Evolutionary conservation across 2,888 invertebrate genomes (phyloP).

Genomic region (Drosophila siamana): DNA sequence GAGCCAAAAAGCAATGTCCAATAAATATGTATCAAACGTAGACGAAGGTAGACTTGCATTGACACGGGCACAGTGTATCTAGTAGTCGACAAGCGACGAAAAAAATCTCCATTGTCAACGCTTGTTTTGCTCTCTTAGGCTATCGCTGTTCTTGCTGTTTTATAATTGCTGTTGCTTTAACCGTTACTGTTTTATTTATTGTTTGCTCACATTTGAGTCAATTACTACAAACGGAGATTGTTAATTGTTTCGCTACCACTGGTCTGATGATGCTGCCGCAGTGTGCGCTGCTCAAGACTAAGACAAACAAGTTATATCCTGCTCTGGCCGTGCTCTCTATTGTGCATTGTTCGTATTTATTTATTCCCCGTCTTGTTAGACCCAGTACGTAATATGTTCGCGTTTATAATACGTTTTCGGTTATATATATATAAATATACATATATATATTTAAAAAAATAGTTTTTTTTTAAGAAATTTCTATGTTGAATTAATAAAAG

Average conservation of each 20-base stretch:
- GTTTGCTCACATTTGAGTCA: constrained; percentile 83
- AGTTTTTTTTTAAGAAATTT: no score
- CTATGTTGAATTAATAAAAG: no score
- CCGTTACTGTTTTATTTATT: constrained; percentile 77
- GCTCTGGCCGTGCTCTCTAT: constrained; percentile 37
- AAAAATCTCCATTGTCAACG: constrained; percentile 50
- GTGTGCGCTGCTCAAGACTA: constrained; percentile 59
- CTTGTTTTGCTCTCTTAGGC: constrained; percentile 1
- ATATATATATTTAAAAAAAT: no score
- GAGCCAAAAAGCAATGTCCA: no score
- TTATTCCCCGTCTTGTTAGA: constrained; percentile 58
- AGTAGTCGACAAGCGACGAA: background rate
- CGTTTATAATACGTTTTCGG: background rate
- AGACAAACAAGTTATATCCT: constrained; percentile 71
- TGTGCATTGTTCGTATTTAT: constrained; percentile 59
- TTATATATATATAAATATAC: no score
- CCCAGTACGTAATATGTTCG: constrained; percentile 15
- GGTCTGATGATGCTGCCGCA: constrained; percentile 25
- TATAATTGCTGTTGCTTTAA: constrained; percentile 19
- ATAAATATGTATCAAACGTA: no score
- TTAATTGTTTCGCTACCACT: constrained; percentile 80
- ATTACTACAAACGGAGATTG: constrained; percentile 80
- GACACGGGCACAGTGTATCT: no score
- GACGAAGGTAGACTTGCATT: no score
- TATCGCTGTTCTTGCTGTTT: background rate